These are phyloP conservation scores for Oedothorax gibbosus DNA, from an alignment of 1,140 invertebrate genomes.

Conservation along the genomic window DNA sequence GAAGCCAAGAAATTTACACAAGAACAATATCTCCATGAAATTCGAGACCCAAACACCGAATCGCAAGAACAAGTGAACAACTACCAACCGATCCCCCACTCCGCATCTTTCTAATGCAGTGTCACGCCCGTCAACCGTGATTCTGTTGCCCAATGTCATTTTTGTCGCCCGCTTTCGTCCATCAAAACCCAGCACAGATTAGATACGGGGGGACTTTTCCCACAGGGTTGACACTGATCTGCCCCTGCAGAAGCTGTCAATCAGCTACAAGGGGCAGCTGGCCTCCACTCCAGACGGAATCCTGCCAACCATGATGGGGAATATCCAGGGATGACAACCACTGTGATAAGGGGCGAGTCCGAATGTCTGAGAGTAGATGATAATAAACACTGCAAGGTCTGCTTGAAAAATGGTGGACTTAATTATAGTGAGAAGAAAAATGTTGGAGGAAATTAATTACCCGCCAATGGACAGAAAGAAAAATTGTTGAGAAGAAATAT, in stretches of 20 bases:
- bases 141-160: conserved; percentile 38
- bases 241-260: conserved; percentile 34
- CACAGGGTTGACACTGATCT: conserved; percentile 53
- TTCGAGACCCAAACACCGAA: background rate
- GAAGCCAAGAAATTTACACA: background rate
- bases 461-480: too few relatives aligned
- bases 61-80: too few relatives aligned
- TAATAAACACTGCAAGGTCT: too few relatives aligned
- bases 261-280: conserved; percentile 32
- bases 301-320: conserved; percentile 31
- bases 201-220: conserved; percentile 44
- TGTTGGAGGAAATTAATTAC: too few relatives aligned
- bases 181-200: conserved; percentile 47
- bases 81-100: background rate
- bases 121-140: conserved; percentile 50
- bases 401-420: too few relatives aligned
- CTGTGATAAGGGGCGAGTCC: conserved; percentile 5
- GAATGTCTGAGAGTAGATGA: too few relatives aligned
- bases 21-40: too few relatives aligned
- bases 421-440: too few relatives aligned
- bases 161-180: conserved; percentile 51
- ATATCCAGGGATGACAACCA: conserved; percentile 42
- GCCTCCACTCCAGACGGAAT: conserved; percentile 18
- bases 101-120: background rate
- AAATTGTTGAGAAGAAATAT: too few relatives aligned